Evolutionary conservation across 2,797 vertebrate species (phyloP).

Genomic region (Crypturellus tataupa): DNA sequence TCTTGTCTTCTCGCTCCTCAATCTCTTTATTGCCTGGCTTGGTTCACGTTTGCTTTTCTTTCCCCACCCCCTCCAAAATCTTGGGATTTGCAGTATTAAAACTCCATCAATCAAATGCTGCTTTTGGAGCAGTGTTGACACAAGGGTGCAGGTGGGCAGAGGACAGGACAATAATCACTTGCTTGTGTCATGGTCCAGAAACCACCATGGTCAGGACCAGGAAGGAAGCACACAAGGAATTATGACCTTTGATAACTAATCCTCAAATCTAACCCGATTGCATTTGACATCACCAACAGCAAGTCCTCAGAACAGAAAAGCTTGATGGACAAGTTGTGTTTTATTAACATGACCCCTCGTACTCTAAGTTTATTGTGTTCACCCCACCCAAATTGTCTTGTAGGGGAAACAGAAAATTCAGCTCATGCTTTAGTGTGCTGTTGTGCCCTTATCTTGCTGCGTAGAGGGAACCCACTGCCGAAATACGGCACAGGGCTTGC

Average conservation of each 20-base stretch:
- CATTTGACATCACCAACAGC: background rate
- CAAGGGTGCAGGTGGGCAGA: background rate
- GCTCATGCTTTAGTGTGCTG: rapidly evolving
- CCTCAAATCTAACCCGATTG: background rate
- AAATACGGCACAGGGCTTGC: rapidly evolving
- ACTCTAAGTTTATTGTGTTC: background rate
- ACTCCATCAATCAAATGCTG: background rate
- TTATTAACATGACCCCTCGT: background rate
- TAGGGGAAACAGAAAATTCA: background rate
- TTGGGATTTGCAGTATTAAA: background rate
- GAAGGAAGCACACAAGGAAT: background rate
- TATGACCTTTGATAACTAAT: background rate
- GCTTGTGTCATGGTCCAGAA: background rate
- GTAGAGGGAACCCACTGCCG: background rate
- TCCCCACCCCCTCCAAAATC: background rate
- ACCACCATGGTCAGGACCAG: background rate
- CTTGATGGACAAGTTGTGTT: background rate
- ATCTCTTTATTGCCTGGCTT: background rate
- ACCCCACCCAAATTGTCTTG: background rate
- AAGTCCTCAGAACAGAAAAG: conserved; percentile 6
- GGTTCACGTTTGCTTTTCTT: background rate
- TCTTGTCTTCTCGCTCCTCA: background rate
- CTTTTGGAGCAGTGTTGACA: background rate
- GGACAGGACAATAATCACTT: background rate
- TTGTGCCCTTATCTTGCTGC: background rate